These are phyloP conservation scores for Xestia c-nigrum DNA, from an alignment of 2,888 invertebrate species.

Conservation along the genomic window DNA sequence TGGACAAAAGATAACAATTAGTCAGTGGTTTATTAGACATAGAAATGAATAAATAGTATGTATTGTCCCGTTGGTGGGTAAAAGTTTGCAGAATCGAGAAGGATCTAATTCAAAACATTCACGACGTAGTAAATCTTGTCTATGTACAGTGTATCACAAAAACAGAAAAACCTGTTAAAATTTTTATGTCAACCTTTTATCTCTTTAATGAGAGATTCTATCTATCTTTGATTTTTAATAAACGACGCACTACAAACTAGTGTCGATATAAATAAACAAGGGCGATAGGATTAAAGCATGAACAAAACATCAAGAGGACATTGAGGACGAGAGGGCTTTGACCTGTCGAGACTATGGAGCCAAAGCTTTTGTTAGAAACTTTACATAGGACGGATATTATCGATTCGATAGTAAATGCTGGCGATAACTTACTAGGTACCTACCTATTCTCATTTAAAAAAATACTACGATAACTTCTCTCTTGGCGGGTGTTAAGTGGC, in stretches of 20 bases:
- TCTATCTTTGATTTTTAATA: constrained; percentile 34
- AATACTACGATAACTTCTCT: neutral
- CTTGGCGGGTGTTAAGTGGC: neutral
- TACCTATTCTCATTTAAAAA: neutral
- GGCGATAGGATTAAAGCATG: constrained; percentile 47
- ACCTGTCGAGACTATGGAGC: constrained; percentile 50
- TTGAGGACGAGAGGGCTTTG: constrained; percentile 62
- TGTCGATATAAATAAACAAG: constrained; percentile 58
- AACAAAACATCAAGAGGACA: constrained; percentile 61
- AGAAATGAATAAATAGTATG: neutral
- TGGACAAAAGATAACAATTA: constrained; percentile 12
- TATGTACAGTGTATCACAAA: neutral
- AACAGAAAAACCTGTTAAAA: neutral
- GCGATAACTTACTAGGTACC: neutral
- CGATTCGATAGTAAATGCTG: neutral
- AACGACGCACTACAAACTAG: constrained; percentile 46
- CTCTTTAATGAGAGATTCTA: constrained; percentile 7
- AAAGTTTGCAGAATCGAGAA: neutral
- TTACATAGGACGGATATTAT: constrained; percentile 22
- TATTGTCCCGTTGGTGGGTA: neutral
- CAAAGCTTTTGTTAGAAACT: constrained; percentile 31
- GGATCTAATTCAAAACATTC: neutral
- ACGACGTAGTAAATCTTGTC: neutral
- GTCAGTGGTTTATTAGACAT: neutral
- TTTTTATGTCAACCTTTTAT: constrained; percentile 8